Evolutionary conservation across 2,113 vertebrate genomes (phyloP).

Genomic region (Engystomops pustulosus): DNA sequence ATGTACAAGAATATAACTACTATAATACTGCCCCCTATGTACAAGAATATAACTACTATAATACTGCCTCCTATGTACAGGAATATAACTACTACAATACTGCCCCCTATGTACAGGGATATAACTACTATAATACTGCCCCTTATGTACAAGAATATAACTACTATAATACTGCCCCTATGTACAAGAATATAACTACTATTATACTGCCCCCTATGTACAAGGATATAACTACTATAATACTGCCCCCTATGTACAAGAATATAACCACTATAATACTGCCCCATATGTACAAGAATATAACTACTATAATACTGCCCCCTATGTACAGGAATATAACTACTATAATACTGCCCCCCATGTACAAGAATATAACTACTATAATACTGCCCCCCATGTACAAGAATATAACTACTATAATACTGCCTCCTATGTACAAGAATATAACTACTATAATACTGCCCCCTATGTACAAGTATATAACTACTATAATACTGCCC

Average conservation of each 20-base stretch:
- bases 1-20: no score
- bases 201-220: background rate
- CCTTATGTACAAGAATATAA: constrained; percentile 14
- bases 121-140: constrained; percentile 3
- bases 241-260: background rate
- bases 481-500: constrained; percentile 1
- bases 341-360: background rate
- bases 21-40: background rate
- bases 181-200: constrained; percentile 7
- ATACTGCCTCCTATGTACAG: background rate
- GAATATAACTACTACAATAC: no score
- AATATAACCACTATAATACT: constrained; percentile 22
- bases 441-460: constrained; percentile 6
- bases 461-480: background rate
- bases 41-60: constrained; percentile 11
- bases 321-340: constrained; percentile 6
- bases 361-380: constrained; percentile 1
- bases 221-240: constrained; percentile 20
- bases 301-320: constrained; percentile 5
- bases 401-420: constrained; percentile 17
- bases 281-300: background rate
- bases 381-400: background rate
- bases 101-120: background rate
- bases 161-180: constrained; percentile 7
- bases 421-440: background rate